Conservation (phyloP, 2,113 vertebrate species). For the Pseudonaja textilis region DNA sequence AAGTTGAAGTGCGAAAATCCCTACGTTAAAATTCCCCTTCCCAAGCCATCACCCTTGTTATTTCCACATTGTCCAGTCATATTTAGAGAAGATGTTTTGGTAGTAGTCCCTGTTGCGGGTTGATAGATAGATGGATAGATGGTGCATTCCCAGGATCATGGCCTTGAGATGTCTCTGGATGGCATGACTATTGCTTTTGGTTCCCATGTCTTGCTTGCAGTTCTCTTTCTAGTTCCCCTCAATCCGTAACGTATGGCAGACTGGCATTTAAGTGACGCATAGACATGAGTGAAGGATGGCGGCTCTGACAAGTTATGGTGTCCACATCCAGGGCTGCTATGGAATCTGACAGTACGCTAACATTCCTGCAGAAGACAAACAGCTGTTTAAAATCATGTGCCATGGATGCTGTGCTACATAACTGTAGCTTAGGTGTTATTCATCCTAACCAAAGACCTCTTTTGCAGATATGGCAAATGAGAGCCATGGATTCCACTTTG, state of each 20-base stretch:
- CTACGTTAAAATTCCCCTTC: neutral
- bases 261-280: neutral
- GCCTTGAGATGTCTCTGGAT: neutral
- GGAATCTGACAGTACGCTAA: neutral
- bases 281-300: neutral
- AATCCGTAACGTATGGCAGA: too few species aligned
- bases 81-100: neutral
- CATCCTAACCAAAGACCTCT: neutral
- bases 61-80: neutral
- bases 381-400: neutral
- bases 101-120: neutral
- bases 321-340: neutral
- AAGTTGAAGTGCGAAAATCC: neutral
- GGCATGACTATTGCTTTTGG: neutral
- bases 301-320: neutral
- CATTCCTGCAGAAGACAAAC: neutral
- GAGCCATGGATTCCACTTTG: neutral
- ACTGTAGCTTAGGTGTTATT: neutral
- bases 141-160: neutral
- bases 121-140: neutral
- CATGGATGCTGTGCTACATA: neutral
- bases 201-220: neutral
- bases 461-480: neutral
- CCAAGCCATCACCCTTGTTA: neutral
- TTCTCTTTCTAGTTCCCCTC: neutral